These are phyloP conservation scores for Callyntrura sp. DNA, from an alignment of 2,888 invertebrate species.

Conservation along the genomic window DNA sequence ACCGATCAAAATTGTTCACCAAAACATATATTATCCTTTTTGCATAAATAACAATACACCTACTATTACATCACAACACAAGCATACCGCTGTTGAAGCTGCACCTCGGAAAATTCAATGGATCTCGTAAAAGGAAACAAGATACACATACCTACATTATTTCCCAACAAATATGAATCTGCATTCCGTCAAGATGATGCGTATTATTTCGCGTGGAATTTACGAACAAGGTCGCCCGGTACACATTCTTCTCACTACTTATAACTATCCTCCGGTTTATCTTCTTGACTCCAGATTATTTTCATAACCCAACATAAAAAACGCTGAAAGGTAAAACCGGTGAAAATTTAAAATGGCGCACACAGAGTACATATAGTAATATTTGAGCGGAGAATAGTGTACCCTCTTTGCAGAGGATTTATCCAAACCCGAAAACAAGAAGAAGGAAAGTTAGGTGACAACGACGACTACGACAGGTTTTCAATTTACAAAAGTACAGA, in stretches of 20 bases:
- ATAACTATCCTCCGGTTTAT: neutral
- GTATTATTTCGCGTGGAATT: constrained; percentile 18
- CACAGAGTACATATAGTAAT: neutral
- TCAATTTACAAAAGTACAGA: constrained; percentile 55
- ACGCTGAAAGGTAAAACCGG: neutral
- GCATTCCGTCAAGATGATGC: constrained; percentile 1
- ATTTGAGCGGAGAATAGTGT: neutral
- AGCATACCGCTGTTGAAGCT: neutral
- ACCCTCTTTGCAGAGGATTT: neutral
- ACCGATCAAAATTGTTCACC: constrained; percentile 58
- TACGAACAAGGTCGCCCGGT: neutral
- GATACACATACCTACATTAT: neutral
- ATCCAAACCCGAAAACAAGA: constrained; percentile 10
- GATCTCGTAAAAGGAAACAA: constrained; percentile 5
- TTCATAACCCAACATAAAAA: neutral
- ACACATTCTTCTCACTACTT: neutral
- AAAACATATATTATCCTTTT: neutral
- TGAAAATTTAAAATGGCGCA: neutral
- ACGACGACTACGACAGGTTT: constrained; percentile 53
- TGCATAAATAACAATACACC: constrained; percentile 57
- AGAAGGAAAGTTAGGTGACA: constrained; percentile 7
- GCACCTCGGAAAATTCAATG: neutral
- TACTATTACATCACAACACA: neutral
- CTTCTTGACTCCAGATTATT: neutral
- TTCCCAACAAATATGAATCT: neutral